Percentiles rank a stretch among this genome's conserved stretches.
These are phyloP conservation scores for Cataglyphis rosenhaueri DNA, from an alignment of 2,888 invertebrate species.

Conservation along the genomic window DNA sequence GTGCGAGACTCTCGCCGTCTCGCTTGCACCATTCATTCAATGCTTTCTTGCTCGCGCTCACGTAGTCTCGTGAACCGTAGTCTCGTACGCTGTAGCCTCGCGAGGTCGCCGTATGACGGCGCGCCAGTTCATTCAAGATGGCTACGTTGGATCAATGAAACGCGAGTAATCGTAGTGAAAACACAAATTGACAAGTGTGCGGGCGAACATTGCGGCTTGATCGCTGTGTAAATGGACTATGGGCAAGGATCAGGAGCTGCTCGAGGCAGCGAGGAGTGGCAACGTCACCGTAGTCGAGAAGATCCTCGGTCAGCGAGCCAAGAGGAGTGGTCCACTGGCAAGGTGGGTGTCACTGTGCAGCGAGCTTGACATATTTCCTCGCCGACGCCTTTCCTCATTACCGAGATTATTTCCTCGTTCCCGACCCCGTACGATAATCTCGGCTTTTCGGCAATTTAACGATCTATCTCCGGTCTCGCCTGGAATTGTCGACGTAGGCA, in stretches of 20 bases:
- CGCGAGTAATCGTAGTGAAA: slow-evolving; percentile 85
- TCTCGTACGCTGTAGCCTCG: slow-evolving; percentile 30
- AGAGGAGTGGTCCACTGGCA: slow-evolving; percentile 97
- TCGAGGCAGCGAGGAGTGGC: slow-evolving; percentile 97
- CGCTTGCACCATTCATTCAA: slow-evolving; percentile 41
- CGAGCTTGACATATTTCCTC: slow-evolving; percentile 52
- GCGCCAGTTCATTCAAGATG: slow-evolving; percentile 88
- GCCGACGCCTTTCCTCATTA: slow-evolving; percentile 63
- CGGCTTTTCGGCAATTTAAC: not conserved
- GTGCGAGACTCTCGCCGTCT: slow-evolving; percentile 52
- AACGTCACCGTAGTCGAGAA: slow-evolving; percentile 95
- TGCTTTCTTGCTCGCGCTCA: slow-evolving; percentile 33
- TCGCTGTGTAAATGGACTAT: slow-evolving; percentile 87
- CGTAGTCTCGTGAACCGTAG: not conserved
- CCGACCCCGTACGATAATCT: not conserved
- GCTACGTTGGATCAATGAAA: slow-evolving; percentile 92
- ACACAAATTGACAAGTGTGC: slow-evolving; percentile 78
- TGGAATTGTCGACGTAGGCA: slow-evolving; percentile 14
- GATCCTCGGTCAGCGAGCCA: slow-evolving; percentile 94
- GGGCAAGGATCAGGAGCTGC: slow-evolving; percentile 98
- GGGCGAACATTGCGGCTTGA: slow-evolving; percentile 75
- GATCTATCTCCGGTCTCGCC: not conserved
- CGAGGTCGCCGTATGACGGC: slow-evolving; percentile 85
- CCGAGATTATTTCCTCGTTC: slow-evolving; percentile 47
- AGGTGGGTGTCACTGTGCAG: slow-evolving; percentile 89